Evolutionary conservation across 2,113 vertebrate genomes (phyloP).

Genomic region (Pteronura brasiliensis): DNA sequence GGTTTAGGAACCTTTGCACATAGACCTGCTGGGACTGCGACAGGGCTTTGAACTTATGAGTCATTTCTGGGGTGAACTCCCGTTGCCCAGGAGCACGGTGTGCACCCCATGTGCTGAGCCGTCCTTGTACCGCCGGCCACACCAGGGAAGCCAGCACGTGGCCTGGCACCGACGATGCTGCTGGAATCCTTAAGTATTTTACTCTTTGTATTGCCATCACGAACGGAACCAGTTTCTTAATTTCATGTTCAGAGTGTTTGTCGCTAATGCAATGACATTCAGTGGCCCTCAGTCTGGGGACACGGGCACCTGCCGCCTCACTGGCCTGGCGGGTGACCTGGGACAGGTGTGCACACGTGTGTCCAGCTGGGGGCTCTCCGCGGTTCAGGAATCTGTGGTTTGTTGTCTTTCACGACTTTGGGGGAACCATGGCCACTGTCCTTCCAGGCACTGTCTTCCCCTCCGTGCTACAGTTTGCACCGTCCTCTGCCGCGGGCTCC

Average conservation of each 20-base stretch:
- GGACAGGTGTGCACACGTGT: neutral
- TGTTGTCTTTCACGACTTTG: neutral
- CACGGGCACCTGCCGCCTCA: fast-evolving
- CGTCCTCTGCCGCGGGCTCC: fast-evolving
- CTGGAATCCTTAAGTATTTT: neutral
- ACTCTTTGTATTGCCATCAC: neutral
- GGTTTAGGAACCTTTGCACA: neutral
- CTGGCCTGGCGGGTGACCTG: too few relatives aligned
- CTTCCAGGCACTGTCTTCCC: too few relatives aligned
- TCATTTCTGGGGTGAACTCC: neutral
- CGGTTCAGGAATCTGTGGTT: too few relatives aligned
- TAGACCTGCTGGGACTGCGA: neutral
- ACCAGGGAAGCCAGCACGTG: neutral
- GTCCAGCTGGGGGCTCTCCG: neutral
- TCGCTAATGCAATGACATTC: neutral
- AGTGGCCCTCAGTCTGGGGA: neutral
- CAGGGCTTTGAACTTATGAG: neutral
- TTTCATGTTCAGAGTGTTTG: neutral
- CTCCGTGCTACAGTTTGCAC: too few relatives aligned
- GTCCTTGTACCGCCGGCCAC: fast-evolving
- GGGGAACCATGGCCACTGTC: neutral
- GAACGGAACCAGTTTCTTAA: neutral
- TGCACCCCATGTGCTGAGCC: neutral
- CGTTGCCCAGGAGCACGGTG: neutral
- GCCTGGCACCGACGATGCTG: neutral